phyloP scores from a whole-genome alignment of 2,888 invertebrate genomes.

The Elmis aenea region DNA sequence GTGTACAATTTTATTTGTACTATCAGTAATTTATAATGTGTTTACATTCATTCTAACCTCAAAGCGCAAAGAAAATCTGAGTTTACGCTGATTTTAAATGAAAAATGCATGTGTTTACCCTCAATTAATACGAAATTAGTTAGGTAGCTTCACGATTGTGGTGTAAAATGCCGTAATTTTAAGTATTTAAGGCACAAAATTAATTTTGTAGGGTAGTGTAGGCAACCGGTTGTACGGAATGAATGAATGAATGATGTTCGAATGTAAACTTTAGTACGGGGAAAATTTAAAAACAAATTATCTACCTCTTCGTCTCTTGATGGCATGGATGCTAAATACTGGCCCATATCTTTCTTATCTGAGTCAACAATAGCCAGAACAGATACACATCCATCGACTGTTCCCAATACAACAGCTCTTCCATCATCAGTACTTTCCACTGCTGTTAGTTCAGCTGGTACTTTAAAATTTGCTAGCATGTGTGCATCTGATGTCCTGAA shows the following conservation, averaged over 20 bases:
- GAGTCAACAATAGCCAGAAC: slow-evolving; percentile 76
- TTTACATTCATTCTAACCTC: too few species aligned
- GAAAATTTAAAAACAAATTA: not conserved
- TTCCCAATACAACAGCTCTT: slow-evolving; percentile 77
- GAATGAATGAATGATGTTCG: slow-evolving; percentile 10
- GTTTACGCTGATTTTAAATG: too few species aligned
- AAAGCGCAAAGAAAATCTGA: too few species aligned
- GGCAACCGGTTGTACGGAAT: slow-evolving; percentile 1
- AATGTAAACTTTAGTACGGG: too few species aligned
- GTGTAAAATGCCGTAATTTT: not conserved
- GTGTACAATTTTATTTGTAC: too few species aligned
- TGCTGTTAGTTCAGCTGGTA: slow-evolving; percentile 84
- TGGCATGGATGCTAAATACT: slow-evolving; percentile 61
- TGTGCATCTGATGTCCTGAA: slow-evolving; percentile 78
- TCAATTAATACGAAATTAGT: not conserved
- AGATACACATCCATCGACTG: slow-evolving; percentile 90
- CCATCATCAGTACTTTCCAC: slow-evolving; percentile 83
- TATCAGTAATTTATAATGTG: too few species aligned
- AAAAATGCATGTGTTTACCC: not conserved
- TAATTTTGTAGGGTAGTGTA: too few species aligned
- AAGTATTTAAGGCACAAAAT: too few species aligned
- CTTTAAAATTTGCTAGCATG: slow-evolving; percentile 87
- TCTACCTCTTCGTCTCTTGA: slow-evolving; percentile 63
- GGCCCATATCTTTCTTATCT: slow-evolving; percentile 58
- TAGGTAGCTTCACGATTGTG: not conserved